Base-by-base conservation (phyloP, 2,888 invertebrate species). In the Punctoribates punctum region DNA sequence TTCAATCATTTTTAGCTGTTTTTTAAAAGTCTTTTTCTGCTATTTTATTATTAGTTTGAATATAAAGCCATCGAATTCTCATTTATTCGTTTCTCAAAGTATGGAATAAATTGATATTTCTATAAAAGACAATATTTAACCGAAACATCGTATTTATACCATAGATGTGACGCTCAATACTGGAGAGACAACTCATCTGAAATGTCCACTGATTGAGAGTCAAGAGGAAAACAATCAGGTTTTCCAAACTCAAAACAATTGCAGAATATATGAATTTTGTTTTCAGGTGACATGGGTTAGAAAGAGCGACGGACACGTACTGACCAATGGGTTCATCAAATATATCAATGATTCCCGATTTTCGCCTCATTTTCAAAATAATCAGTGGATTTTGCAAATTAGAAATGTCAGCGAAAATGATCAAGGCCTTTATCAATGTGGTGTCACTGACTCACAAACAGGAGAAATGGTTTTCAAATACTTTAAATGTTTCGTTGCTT, bases 211-310 rank as follows among this genome's bases (percentile, higher is more conserved):
- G 9, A 8, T 34, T 34, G 34, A 34, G 8, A 67, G 20, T 20
- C 4, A 34, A 17, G 23, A 9, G 8, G 9, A 67, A 1, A 15
- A 2, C 65, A 20, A 34, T 2, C 34, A 5, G 34, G 34, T 34
- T n/a, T n/a, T n/a, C n/a, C n/a, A n/a, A n/a, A n/a, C n/a, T n/a
- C n/a, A n/a, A n/a, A n/a, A n/a, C n/a, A n/a, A n/a, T n/a, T n/a
- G n/a, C n/a, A n/a, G n/a, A 34, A 5, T 34, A 34, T 34, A 5
- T 8, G 1, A 27, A 42, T 70, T 2, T 23, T 0, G 15, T 27
- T 46, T 72, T 48, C 1, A 72, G 72, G 72, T 72, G 27, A 46
- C 46, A 4, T 72, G 72, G 72, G 48, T 48, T 27, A 42, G 72
- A 11, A 20, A 72, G 13, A 72, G 48, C 25, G 72, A 72, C 11